Percentiles rank a stretch among this genome's conserved stretches.
These are phyloP conservation scores for Thysanoteuthis rhombus DNA, from an alignment of 2,888 invertebrate species.

Conservation along the genomic window DNA sequence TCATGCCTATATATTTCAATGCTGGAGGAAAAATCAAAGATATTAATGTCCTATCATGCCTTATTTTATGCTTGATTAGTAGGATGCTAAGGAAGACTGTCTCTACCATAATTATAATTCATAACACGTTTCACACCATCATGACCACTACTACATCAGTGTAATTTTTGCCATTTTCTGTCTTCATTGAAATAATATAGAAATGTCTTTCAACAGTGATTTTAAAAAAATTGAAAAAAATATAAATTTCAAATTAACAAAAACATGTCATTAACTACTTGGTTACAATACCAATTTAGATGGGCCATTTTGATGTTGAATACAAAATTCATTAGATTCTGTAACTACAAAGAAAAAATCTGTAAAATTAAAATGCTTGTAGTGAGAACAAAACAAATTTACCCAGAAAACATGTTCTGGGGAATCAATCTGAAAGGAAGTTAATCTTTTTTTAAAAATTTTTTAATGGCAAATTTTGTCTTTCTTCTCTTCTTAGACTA, in stretches of 20 bases:
- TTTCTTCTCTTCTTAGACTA: not conserved
- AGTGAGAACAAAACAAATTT: not conserved
- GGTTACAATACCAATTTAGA: not conserved
- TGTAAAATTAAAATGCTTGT: not conserved
- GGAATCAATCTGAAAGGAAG: not conserved
- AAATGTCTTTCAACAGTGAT: no score
- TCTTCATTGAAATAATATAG: not conserved
- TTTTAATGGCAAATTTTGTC: not conserved
- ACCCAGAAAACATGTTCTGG: not conserved
- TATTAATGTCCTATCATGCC: not conserved
- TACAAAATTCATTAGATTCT: not conserved
- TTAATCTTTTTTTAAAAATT: not conserved
- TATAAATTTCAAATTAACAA: not conserved
- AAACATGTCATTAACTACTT: not conserved
- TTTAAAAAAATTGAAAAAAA: no score
- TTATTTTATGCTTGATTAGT: not conserved
- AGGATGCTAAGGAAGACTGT: not conserved
- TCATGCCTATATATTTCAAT: no score
- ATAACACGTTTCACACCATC: not conserved
- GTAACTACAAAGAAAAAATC: not conserved
- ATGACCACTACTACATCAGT: not conserved
- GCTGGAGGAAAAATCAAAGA: not conserved
- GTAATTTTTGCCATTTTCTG: not conserved
- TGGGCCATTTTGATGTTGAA: not conserved
- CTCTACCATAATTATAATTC: not conserved